A percentile compares a stretch with the other conserved stretches of the same genome.
Conservation (phyloP, 2,113 vertebrate genomes). For the Dipodomys merriami region DNA sequence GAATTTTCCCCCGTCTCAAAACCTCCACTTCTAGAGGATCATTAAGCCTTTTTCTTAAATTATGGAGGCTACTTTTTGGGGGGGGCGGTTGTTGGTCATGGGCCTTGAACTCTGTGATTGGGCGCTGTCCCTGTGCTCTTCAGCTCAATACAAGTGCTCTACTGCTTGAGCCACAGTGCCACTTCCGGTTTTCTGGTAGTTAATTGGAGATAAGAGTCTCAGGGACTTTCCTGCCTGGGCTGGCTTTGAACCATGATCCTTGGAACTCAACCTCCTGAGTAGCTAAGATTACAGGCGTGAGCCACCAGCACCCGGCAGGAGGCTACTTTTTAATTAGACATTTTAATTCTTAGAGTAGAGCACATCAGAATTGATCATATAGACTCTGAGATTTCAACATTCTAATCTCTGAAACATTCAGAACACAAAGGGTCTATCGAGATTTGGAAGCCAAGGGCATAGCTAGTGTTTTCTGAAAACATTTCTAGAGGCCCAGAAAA, state of each 20-base stretch:
- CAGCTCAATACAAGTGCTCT: too few species aligned
- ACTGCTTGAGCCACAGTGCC: too few species aligned
- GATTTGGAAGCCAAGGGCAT: slow-evolving; percentile 39
- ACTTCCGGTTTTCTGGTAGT: too few species aligned
- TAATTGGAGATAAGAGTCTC: too few species aligned
- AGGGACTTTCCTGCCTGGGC: too few species aligned
- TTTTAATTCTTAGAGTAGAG: neutral
- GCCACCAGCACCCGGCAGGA: too few species aligned
- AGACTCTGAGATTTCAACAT: neutral
- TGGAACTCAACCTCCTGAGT: too few species aligned
- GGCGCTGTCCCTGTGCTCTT: too few species aligned
- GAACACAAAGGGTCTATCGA: neutral
- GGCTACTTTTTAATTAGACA: neutral
- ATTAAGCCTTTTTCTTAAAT: neutral
- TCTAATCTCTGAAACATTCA: slow-evolving; percentile 19
- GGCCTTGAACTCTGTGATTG: too few species aligned
- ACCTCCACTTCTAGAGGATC: neutral
- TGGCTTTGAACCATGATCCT: too few species aligned
- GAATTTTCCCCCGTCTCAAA: neutral
- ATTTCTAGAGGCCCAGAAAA: neutral
- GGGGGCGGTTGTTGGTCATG: too few species aligned
- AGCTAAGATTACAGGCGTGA: too few species aligned
- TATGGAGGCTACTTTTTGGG: neutral
- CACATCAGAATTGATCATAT: slow-evolving; percentile 14
- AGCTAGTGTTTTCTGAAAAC: slow-evolving; percentile 1